Evolutionary conservation across 2,113 vertebrate genomes (phyloP).

Genomic region (Gasterosteus aculeatus): DNA sequence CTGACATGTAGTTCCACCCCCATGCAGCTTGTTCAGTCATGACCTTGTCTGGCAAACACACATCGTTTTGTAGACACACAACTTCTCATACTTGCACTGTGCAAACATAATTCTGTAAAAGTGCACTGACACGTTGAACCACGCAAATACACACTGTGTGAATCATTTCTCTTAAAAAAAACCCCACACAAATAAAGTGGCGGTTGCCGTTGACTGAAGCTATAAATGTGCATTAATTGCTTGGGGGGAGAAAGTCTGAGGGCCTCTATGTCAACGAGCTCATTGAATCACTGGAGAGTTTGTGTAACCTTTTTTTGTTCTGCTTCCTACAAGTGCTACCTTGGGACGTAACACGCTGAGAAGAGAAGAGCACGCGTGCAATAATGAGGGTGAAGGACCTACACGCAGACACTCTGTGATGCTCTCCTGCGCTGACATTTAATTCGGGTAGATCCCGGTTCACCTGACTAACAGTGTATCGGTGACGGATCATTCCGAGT

Average conservation of each 20-base stretch:
- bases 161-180: conserved; percentile 9
- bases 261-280: conserved; percentile 55
- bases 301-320: conserved; percentile 55
- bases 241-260: conserved; percentile 48
- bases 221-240: conserved; percentile 50
- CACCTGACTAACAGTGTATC: conserved; percentile 63
- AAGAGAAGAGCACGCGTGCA: conserved; percentile 34
- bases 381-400: conserved; percentile 55
- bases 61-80: conserved; percentile 1
- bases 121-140: conserved; percentile 7
- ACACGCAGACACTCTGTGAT: conserved; percentile 30
- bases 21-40: background rate
- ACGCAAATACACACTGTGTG: conserved; percentile 15
- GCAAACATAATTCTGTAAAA: conserved; percentile 19
- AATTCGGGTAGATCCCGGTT: conserved; percentile 60
- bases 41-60: conserved; percentile 30
- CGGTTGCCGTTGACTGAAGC: conserved; percentile 18
- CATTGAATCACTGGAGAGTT: conserved; percentile 56
- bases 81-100: background rate
- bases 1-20: conserved; percentile 16
- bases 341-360: conserved; percentile 44
- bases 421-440: conserved; percentile 53
- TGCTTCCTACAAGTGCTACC: conserved; percentile 36
- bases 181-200: background rate
- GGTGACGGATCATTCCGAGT: conserved; percentile 66